Conservation (phyloP, 2,888 invertebrate genomes). For the Frankliniella fusca region DNA sequence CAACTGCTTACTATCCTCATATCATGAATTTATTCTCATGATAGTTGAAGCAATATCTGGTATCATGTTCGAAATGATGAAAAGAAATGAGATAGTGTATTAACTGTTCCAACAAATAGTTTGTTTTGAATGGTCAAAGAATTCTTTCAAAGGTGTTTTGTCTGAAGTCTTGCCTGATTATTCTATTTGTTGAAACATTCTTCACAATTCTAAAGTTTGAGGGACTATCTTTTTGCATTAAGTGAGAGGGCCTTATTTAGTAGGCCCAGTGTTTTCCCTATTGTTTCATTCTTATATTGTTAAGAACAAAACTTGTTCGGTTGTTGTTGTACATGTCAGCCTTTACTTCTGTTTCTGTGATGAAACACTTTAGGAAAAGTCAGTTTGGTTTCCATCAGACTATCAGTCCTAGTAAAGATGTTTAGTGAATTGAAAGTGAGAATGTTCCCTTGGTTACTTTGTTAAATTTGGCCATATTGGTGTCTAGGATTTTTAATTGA, state of each 20-base stretch:
- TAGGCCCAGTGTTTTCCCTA: neutral
- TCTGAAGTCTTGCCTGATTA: neutral
- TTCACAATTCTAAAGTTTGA: neutral
- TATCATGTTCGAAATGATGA: neutral
- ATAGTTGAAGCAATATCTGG: neutral
- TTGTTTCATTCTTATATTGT: slow-evolving; percentile 15
- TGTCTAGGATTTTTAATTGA: neutral
- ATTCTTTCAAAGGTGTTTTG: neutral
- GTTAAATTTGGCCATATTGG: slow-evolving; percentile 1
- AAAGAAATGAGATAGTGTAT: neutral
- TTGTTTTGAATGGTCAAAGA: neutral
- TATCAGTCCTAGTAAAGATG: neutral
- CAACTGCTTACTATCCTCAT: neutral
- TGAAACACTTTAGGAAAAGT: neutral
- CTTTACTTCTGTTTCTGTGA: slow-evolving; percentile 23
- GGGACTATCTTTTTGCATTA: neutral
- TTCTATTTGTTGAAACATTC: neutral
- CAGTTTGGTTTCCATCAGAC: neutral
- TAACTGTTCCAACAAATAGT: neutral
- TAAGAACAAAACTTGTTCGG: slow-evolving; percentile 18
- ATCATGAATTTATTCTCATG: neutral
- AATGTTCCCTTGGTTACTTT: neutral
- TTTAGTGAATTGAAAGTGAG: neutral
- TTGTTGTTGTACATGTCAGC: slow-evolving; percentile 10
- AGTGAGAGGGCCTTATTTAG: neutral